Base-by-base conservation (phyloP, 2,888 invertebrate species). In the Onthophagus sagittarius region DNA sequence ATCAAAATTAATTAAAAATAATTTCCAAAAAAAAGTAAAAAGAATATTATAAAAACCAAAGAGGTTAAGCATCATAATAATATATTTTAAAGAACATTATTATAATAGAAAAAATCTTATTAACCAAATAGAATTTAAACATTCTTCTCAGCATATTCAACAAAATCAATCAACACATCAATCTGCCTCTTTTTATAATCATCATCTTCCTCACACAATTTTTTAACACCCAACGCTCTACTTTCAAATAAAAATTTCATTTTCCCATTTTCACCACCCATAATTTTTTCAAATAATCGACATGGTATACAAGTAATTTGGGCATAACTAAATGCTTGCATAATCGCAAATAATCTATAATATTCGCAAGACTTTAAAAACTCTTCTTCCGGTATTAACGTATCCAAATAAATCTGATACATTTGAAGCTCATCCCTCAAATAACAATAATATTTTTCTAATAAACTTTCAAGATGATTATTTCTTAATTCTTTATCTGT, bases 361-460 rank as follows among this genome's bases (percentile, higher is more conserved):
- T 76, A 75, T 64, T 77, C 72, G 69, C 81, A 80, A 71, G 79
- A 78, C 15, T 77, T 76, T 11, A 75, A 32, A 74, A 79, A 80
- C 15, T 79, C 78, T 39, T 74, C 63, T 33, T 72, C 67, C 1
- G 78, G 72, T 6, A 80, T 14, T 39, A 80, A 73, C 4, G 73
- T 39, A 5, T 73, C 67, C 15, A 77, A 72, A n/a, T 75, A 74
- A 33, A 77, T 72, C 0, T 70, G 72, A 69, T 76, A 76, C n/a
- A 73, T 62, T 0, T 64, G 11, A 5, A 80, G 70, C 69, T 70
- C 75, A 67, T 74, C 64, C 2, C 69, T 71, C 13, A 81, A 72
- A 71, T 76, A 13, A 32, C 71, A 32, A 63, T 78, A 77, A 74
- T 80, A 81, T 31, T 76, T 74, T 7, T 76, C 63, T 15, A 78